phyloP scores from a whole-genome alignment of 2,888 invertebrate genomes.

The Hoplodrina blanda region DNA sequence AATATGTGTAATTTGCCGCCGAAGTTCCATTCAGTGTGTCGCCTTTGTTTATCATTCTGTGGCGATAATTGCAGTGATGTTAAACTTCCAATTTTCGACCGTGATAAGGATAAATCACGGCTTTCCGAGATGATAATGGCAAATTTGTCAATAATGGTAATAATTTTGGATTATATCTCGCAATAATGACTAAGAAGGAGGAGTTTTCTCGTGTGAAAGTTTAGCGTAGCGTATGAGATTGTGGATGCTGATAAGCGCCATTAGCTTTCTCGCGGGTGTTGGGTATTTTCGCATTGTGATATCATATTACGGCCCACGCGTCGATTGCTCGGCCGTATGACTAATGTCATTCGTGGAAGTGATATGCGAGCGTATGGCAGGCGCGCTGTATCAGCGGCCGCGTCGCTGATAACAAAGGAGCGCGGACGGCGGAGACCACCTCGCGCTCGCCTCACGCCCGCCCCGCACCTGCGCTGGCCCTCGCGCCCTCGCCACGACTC shows the following conservation, averaged over 20 bases:
- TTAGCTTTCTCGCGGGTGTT: constrained; percentile 91
- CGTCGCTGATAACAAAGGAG: constrained; percentile 89
- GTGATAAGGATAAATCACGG: constrained; percentile 93
- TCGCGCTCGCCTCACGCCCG: constrained; percentile 63
- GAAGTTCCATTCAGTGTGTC: constrained; percentile 98
- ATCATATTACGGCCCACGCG: constrained; percentile 91
- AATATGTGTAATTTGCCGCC: constrained; percentile 98
- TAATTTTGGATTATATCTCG: constrained; percentile 76
- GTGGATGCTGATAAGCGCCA: constrained; percentile 91
- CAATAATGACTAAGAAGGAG: constrained; percentile 72
- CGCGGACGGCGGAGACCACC: constrained; percentile 70
- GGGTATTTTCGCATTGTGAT: constrained; percentile 91
- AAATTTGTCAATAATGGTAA: constrained; percentile 95
- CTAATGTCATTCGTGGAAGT: constrained; percentile 90
- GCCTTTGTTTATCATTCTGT: constrained; percentile 96
- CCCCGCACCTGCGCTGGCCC: constrained; percentile 66
- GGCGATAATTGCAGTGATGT: constrained; percentile 93
- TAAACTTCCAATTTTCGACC: constrained; percentile 94
- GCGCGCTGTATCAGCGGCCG: constrained; percentile 81
- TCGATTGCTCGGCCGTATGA: constrained; percentile 88
- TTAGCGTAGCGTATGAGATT: constrained; percentile 89
- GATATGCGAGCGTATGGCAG: constrained; percentile 86
- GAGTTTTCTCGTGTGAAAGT: constrained; percentile 90
- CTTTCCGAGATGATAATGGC: constrained; percentile 94
- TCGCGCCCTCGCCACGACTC: constrained; percentile 62